These are phyloP conservation scores for Microchrysa polita DNA, from an alignment of 2,888 invertebrate species.

Conservation along the genomic window DNA sequence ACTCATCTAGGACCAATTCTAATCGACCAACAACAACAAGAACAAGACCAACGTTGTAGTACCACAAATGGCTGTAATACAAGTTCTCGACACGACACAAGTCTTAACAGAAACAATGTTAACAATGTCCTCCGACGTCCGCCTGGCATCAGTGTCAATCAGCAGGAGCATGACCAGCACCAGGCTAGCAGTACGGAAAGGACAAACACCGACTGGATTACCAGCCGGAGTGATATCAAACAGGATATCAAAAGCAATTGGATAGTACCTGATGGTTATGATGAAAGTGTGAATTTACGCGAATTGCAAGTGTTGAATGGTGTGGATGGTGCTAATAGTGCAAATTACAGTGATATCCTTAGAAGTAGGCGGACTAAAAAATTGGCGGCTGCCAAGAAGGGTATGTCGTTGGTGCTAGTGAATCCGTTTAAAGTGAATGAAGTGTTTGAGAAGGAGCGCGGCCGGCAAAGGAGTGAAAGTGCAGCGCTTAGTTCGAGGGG, in stretches of 20 bases:
- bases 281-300: constrained; percentile 10
- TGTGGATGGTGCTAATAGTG: constrained; percentile 44
- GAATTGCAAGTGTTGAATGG: constrained; percentile 16
- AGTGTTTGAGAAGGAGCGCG: constrained; percentile 62
- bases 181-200: neutral
- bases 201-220: neutral
- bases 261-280: constrained; percentile 19
- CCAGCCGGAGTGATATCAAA: neutral
- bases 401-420: constrained; percentile 48
- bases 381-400: constrained; percentile 40
- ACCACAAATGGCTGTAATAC: constrained; percentile 30
- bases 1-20: constrained; percentile 25
- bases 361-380: constrained; percentile 44
- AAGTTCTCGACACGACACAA: constrained; percentile 32
- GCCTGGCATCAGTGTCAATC: neutral
- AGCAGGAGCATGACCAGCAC: no score
- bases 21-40: constrained; percentile 40
- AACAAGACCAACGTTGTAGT: neutral
- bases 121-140: constrained; percentile 47
- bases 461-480: constrained; percentile 45
- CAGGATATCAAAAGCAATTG: neutral
- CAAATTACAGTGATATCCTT: constrained; percentile 41
- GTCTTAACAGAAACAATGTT: constrained; percentile 43
- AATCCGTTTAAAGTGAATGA: constrained; percentile 63
- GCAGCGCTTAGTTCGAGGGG: constrained; percentile 56